Conservation (phyloP, 2,797 vertebrate genomes). For the Otolemur crassicaudatus region DNA sequence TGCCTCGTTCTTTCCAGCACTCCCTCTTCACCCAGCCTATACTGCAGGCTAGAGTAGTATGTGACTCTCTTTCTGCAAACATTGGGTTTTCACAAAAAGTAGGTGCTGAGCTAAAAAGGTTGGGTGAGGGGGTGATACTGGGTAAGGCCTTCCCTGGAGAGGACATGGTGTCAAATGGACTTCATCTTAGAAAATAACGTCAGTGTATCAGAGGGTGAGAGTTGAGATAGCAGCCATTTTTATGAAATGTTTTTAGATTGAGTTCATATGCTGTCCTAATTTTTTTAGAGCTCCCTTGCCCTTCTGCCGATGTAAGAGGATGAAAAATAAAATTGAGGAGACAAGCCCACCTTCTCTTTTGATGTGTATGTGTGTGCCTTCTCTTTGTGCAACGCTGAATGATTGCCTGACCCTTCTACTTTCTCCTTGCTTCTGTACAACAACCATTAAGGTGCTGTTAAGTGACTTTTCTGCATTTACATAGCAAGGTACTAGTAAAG, state of each 20-base stretch:
- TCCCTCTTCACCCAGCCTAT: not conserved
- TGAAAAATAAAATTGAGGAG: conserved; percentile 17
- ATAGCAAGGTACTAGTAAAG: conserved; percentile 60
- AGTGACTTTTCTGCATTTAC: conserved; percentile 69
- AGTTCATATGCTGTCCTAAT: not conserved
- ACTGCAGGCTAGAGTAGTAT: not conserved
- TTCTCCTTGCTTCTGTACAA: conserved; percentile 34
- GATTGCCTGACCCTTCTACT: not conserved
- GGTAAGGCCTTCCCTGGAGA: not conserved
- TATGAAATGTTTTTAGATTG: conserved; percentile 19
- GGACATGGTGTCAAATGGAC: not conserved
- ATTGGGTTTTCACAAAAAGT: not conserved
- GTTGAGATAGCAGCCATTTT: conserved; percentile 13
- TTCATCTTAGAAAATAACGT: conserved; percentile 32
- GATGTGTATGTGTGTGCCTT: not conserved
- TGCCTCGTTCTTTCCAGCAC: not conserved
- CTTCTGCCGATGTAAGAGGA: not conserved
- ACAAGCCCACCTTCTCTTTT: not conserved
- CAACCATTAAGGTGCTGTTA: not conserved
- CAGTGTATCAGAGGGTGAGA: not conserved
- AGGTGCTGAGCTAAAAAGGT: not conserved
- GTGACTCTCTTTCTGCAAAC: not conserved
- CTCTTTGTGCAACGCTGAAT: not conserved
- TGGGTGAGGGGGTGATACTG: not conserved
- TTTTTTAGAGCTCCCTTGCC: not conserved